Conservation (phyloP, 1,140 invertebrate genomes). For the Papilio glaucus region DNA sequence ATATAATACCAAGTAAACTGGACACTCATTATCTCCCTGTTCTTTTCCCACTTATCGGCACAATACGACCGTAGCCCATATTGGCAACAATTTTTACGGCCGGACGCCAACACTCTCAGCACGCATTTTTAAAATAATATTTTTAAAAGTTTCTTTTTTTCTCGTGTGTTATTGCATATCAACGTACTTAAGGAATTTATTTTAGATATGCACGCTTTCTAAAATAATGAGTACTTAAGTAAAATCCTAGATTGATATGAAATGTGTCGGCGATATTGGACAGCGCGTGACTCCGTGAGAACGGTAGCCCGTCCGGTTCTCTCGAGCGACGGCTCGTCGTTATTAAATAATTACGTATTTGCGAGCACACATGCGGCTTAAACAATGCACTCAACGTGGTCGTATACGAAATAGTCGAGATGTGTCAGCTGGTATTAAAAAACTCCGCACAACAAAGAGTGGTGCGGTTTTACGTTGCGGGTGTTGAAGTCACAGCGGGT, state of each 20-base stretch:
- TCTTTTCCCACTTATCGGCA: too few species aligned
- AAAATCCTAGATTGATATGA: background rate
- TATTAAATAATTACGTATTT: slow-evolving; percentile 58
- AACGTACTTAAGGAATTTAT: too few species aligned
- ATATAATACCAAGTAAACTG: too few species aligned
- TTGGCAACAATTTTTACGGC: too few species aligned
- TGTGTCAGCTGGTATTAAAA: slow-evolving; percentile 2
- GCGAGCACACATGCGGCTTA: slow-evolving; percentile 55
- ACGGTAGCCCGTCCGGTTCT: slow-evolving; percentile 59
- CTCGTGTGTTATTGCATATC: too few species aligned
- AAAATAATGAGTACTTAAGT: background rate
- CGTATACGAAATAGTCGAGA: background rate
- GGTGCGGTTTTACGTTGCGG: background rate
- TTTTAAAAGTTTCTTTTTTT: too few species aligned
- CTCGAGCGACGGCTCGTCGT: slow-evolving; percentile 55
- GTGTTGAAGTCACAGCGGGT: background rate
- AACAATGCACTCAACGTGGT: slow-evolving; percentile 22
- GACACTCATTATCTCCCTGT: too few species aligned
- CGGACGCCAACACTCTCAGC: too few species aligned
- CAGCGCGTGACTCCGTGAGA: slow-evolving; percentile 57
- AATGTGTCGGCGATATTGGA: slow-evolving; percentile 49
- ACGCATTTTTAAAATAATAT: too few species aligned
- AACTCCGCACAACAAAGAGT: background rate
- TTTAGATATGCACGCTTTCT: too few species aligned
- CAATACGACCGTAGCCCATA: too few species aligned